Base-by-base conservation (phyloP, 2,797 vertebrate genomes). In the Masticophis lateralis region DNA sequence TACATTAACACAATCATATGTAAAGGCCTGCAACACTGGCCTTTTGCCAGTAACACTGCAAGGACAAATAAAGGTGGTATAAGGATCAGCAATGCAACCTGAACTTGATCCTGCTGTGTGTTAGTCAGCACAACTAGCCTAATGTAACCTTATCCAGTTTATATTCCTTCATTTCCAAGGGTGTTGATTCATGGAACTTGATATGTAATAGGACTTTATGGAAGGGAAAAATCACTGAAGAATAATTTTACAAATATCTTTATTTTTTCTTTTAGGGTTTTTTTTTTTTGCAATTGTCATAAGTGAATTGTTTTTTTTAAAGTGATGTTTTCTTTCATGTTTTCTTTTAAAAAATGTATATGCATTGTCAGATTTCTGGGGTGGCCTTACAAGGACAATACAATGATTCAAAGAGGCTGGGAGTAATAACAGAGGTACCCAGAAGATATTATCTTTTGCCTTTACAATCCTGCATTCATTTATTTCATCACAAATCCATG, bases 221-320 rank as follows among this genome's bases (percentile, higher is more conserved):
- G 88, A 94, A 93, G 16, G 37, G 94, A 63, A 92, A 92, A 94
- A 16, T n/a, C 93, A 47, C 0, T 25, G 90, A 55, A 90, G 92
- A 94, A 32, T 79, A 22, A 5, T 94, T 83, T 83, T 83, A 83
- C 74, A 83, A 47, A 25, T 37, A 0, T 0, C 1, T 86, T 79
- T 53, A 93, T 61, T 27, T 86, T 27, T 74, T 59, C 47, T 74
- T 90, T 86, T 56, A 47, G 32, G 20, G n/a, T n/a, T n/a, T 32
- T 28, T 61, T 10, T 91, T 86, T 91, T 79, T 94, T 96, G 92
- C 32, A 53, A 90, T 37, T 94, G 4, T 18, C 92, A 93, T 47
- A 51, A 92, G 12, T 55, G 94, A 93, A 91, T 56, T 10, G 55
- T 13, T 60, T 18, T 47, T 25, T 16, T 86, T n/a, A 4, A 32